Evolutionary conservation across 2,888 invertebrate genomes (phyloP), one percentile per base, ranked within the genome.

Genomic region (Chesias legatella): DNA sequence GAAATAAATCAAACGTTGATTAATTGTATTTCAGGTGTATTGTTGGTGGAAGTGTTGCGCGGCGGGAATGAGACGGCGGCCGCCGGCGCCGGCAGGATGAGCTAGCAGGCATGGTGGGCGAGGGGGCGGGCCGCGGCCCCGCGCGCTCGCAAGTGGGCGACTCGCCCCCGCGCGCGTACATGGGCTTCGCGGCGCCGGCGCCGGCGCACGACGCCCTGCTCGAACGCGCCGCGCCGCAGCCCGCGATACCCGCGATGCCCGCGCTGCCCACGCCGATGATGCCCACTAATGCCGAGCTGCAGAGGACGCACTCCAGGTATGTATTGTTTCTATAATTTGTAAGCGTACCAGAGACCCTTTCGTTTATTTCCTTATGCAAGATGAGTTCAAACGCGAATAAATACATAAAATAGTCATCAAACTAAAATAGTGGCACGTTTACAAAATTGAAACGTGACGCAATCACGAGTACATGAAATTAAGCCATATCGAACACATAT

Each of bases 231-330:
- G 64, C 67, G 58, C 65, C 65, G 59, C 41, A 36, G 33, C 51
- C 50, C 9, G 63, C 65, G 70, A 17, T 17, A 5, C 13, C 13
- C 13, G 13, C n/a, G n/a, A n/a, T n/a, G n/a, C n/a, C n/a, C n/a
- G 77, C 83, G 33, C 50, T 80, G 74, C 70, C 70, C 53, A 48
- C 63, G 60, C 60, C 51, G 58, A 60, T 49, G 38, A 43, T 39
- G 33, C 48, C 59, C 47, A 46, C 47, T 52, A 54, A 63, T 55
- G 74, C 69, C 41, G 90, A 89, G 73, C 85, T 92, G 69, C 93
- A 93, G 86, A 91, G 92, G 83, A 91, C 92, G 83, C 93, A 94
- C 89, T 91, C 91, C 83, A 91, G 89, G 89, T 88, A 67, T 17
- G 13, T 17, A 3, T 3, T 17, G 13, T 17, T n/a, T n/a, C n/a